Base-by-base conservation (phyloP, 2,797 vertebrate genomes). In the Danio tinwini region DNA sequence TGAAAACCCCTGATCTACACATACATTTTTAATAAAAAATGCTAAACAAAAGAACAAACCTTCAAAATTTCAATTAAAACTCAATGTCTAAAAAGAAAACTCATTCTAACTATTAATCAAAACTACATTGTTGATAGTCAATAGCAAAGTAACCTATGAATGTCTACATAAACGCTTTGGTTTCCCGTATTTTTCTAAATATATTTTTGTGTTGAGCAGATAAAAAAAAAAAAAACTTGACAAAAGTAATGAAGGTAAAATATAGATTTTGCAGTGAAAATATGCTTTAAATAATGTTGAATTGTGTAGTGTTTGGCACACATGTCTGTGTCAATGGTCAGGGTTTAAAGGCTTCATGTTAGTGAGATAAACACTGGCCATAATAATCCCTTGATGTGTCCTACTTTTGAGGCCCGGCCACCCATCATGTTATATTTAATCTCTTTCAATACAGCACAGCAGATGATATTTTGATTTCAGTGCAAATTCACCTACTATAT, bases 311-410 rank as follows among this genome's bases (percentile, higher is more conserved):
- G 5, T n/a, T 56, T 39, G 3, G 0, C 68, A 42, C n/a, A 44
- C 5, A 17, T 59, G 44, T 47, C 39, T 70, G 1, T 58, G 11
- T 58, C 12, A 8, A 37, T 47, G 12, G 50, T 71, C 11, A 42
- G 17, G 52, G 69, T 40, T 29, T 62, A 62, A 37, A 78, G 44
- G 19, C 19, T 29, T 69, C 13, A 47, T 17, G 13, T 14, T 76
- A 74, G 45, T 65, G 64, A 84, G 68, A 67, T 58, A 69, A 80
- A 78, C 49, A 81, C 42, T 70, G 53, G 69, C 80, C 37, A 37
- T 56, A 65, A 55, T 84, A 86, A 84, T 86, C 83, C 53, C 65
- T 45, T 19, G 21, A 45, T 17, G 49, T 75, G 85, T 81, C 81
- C 83, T 78, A 79, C 55, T 84, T 84, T 78, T 63, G 7, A 58